A percentile compares a stretch with the other conserved stretches of the same genome.
Evolutionary conservation across 1,140 invertebrate genomes (phyloP).

Genomic region (Acyrthosiphon pisum): DNA sequence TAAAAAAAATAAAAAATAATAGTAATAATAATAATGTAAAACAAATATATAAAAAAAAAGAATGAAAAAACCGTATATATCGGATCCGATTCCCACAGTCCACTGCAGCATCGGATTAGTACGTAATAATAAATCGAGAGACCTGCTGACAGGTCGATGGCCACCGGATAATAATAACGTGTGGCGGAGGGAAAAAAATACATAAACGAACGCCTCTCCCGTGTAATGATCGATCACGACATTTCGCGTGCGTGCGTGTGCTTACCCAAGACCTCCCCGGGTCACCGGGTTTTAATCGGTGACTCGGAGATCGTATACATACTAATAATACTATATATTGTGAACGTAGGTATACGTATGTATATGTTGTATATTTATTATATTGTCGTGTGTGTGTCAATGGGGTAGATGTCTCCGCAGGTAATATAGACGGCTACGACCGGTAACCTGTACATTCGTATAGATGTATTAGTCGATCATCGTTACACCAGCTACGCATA

Average conservation of each 20-base stretch:
- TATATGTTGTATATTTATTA: neutral
- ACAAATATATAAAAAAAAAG: constrained; percentile 33
- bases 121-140: constrained; percentile 56
- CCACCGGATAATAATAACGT: constrained; percentile 56
- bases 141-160: constrained; percentile 56
- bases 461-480: neutral
- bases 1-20: neutral
- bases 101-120: constrained; percentile 50
- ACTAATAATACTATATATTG: neutral
- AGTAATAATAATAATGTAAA: constrained; percentile 48
- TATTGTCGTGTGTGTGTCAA: neutral
- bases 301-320: neutral
- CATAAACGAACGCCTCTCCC: constrained; percentile 46
- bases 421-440: neutral
- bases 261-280: constrained; percentile 39
- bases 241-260: constrained; percentile 43
- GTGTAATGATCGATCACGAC: constrained; percentile 54
- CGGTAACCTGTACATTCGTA: neutral
- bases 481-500: neutral
- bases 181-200: constrained; percentile 5
- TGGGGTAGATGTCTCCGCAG: neutral
- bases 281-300: neutral
- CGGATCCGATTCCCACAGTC: constrained; percentile 53
- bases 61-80: constrained; percentile 17
- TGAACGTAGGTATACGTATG: neutral